Evolutionary conservation across 2,113 vertebrate genomes (phyloP), one percentile per base, ranked within the genome.

Genomic region (Henicopernis longicauda): DNA sequence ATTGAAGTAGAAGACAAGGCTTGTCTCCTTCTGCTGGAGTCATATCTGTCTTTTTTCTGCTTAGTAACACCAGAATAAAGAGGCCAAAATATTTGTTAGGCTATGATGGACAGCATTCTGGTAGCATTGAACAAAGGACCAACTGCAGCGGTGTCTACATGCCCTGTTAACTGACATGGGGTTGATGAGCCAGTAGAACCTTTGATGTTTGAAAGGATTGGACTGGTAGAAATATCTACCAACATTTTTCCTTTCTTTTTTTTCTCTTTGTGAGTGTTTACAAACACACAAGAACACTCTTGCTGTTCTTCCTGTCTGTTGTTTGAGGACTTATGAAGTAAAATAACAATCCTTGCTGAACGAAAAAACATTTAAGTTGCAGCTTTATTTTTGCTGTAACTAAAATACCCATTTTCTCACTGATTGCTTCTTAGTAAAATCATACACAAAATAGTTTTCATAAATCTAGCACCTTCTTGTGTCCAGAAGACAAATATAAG

Each of bases 111-210:
- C 34, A 94, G 67, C 59, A 97, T 96, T 57, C 29, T 93, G 50
- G 58, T 95, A 97, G 83, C 62, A 73, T 5, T 71, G 71, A 94
- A 84, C 29, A 90, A 71, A 97, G 40, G 36, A 79, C 13, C 29
- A 70, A 11, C 36, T 47, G 40, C 29, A 77, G 31, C 13, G 11
- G 11, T 55, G 50, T 74, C 93, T 94, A 79, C 21, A 85, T 4
- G 9, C 5, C 27, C 74, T 57, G 49, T 27, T 49, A 93, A 87
- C 59, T 70, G 66, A 87, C 40, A 62, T 4, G 19, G 26, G 11
- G 40, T 55, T 93, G 66, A 94, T 84, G 32, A 97, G 83, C 77
- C 93, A 95, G 76, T 94, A 87, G 79, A 95, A 97, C 34, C 47
- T 90, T 62, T 82, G 81, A 97, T 21, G 11, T 96, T 89, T 94